Percentiles rank a stretch among this genome's conserved stretches.
phyloP scores from a whole-genome alignment of 2,888 invertebrate genomes.

The Julus scandinavius region DNA sequence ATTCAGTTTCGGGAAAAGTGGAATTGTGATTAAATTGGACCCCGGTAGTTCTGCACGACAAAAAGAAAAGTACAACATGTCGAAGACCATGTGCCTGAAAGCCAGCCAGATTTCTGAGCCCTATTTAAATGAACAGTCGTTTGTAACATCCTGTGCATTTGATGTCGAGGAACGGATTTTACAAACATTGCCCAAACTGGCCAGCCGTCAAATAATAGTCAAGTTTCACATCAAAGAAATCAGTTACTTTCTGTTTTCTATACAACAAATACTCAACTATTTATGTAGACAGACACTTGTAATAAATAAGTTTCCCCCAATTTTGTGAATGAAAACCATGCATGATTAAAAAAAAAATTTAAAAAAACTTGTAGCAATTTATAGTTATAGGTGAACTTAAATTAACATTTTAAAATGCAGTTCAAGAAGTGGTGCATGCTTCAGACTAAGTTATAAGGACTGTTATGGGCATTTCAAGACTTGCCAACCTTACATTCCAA shows the following conservation, averaged over 20 bases:
- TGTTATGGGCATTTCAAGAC: no score
- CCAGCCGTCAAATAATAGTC: not conserved
- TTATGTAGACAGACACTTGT: conserved; percentile 24
- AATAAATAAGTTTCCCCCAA: not conserved
- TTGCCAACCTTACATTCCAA: no score
- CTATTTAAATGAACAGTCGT: not conserved
- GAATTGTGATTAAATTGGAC: conserved; percentile 4
- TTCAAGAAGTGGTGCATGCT: no score
- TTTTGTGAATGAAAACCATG: no score
- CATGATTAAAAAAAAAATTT: no score
- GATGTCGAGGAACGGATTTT: not conserved
- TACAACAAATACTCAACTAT: conserved; percentile 35
- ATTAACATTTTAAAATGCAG: no score
- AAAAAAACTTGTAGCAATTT: no score
- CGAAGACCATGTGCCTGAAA: not conserved
- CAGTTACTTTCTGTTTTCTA: conserved; percentile 1
- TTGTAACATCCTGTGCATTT: not conserved
- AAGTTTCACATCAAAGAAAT: not conserved
- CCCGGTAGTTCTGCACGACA: not conserved
- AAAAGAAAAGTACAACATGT: not conserved
- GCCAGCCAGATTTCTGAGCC: not conserved
- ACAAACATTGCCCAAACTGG: not conserved
- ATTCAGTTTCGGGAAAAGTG: not conserved
- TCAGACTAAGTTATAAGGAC: no score
- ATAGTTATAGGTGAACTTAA: no score